Base-by-base conservation (phyloP, 2,888 invertebrate genomes). In the Melieria picta region DNA sequence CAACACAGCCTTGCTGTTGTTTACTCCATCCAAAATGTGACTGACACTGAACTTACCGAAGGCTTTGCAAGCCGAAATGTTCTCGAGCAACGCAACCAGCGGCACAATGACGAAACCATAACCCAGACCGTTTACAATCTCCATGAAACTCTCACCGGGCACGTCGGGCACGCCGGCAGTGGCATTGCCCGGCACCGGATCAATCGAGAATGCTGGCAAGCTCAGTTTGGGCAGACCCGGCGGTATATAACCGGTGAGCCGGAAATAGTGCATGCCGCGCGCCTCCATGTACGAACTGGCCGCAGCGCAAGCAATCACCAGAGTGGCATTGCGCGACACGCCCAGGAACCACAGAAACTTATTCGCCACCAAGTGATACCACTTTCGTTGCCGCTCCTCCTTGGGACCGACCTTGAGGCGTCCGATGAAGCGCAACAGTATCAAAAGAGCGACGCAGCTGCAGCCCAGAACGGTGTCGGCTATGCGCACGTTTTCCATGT, bases 61-160 rank as follows among this genome's bases (percentile, higher is more conserved):
- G 7, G 80, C 78, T 63, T 80, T 80, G 61, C 80, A 79, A 6
- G 79, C 94, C 10, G 97, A 94, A 77, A 97, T 94, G 81, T 94
- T 93, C 85, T 97, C 97, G 82, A 97, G 89, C 70, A 97, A 88
- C 45, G 93, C 93, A 80, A 97, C 91, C 52, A 97, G 88, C 10
- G 96, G 96, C 67, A 97, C 90, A 50, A 97, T 94, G 64, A 93
- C 87, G 70, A 96, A 89, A 45, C 95, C 95, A 64, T 94, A 92
- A 61, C 95, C 94, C 80, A 96, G 89, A 85, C 93, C 90, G 72
- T 92, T 89, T 66, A 92, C 88, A 92, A 94, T 94, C 63, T 93
- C 91, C 30, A 90, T 78, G 83, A 94, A 92, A 30, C 74, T 74
- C 71, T 81, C 79, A 9, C 72, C 79, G 10, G 77, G 61, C 7